phyloP scores from a whole-genome alignment of 1,140 invertebrate genomes.

The Trissolcus basalis region DNA sequence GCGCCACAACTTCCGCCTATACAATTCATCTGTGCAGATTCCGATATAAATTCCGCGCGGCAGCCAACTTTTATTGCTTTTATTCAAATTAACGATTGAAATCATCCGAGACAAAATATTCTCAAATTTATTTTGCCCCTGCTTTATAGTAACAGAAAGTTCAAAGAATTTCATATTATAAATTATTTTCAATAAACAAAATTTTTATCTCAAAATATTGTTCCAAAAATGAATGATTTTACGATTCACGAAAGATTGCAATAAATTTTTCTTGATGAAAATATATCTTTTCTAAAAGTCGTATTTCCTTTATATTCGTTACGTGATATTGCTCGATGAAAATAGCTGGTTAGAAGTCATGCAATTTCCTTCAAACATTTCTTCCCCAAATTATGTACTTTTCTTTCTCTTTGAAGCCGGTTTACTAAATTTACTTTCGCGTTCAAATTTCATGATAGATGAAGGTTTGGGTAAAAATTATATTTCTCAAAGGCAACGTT shows the following conservation, averaged over 20 bases:
- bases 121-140: too few relatives aligned
- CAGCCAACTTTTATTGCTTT: not conserved
- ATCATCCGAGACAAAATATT: too few relatives aligned
- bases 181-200: too few relatives aligned
- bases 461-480: conserved; percentile 32
- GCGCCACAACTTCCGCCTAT: conserved; percentile 8
- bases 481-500: conserved; percentile 52
- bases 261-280: too few relatives aligned
- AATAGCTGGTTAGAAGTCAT: conserved; percentile 25
- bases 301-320: conserved; percentile 12
- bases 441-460: conserved; percentile 38
- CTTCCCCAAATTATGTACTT: conserved; percentile 27
- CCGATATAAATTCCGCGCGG: conserved; percentile 1
- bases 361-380: conserved; percentile 33
- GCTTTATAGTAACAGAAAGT: too few relatives aligned
- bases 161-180: too few relatives aligned
- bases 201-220: too few relatives aligned
- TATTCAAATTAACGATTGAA: not conserved
- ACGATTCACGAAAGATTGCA: too few relatives aligned
- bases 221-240: too few relatives aligned
- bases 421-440: conserved; percentile 41
- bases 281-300: not conserved
- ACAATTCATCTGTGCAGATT: conserved; percentile 16
- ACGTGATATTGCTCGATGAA: conserved; percentile 24
- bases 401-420: conserved; percentile 29